Evolutionary conservation across 2,113 vertebrate genomes (phyloP).

Genomic region (Cervus canadensis): DNA sequence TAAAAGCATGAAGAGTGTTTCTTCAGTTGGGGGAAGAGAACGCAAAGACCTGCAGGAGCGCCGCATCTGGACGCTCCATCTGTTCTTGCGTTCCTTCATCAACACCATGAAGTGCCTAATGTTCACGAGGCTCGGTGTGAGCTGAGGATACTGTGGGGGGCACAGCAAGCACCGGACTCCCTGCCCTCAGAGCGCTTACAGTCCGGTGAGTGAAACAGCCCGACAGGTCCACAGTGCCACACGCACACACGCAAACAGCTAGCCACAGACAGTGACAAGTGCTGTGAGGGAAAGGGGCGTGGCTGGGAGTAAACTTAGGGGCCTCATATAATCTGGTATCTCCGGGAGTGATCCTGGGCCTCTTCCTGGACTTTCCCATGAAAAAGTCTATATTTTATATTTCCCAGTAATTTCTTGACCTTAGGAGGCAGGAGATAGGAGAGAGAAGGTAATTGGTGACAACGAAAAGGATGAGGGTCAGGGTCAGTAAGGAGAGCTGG

Average conservation of each 20-base stretch:
- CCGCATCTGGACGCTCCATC: accelerated
- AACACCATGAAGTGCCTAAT: accelerated
- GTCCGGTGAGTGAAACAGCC: not conserved
- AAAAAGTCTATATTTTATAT: not conserved
- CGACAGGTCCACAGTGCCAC: accelerated
- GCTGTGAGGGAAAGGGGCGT: too few species aligned
- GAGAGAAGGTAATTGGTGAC: not conserved
- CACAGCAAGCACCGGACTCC: not conserved
- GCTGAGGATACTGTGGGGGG: accelerated
- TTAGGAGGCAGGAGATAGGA: not conserved
- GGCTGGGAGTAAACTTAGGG: not conserved
- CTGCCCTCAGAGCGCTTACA: not conserved
- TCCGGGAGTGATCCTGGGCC: not conserved
- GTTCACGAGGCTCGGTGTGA: not conserved
- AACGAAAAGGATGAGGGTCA: not conserved
- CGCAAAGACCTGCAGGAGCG: accelerated
- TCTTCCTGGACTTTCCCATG: not conserved
- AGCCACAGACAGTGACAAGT: not conserved
- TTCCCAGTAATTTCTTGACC: not conserved
- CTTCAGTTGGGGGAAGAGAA: not conserved
- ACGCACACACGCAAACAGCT: not conserved
- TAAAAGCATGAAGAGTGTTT: slow-evolving; percentile 39
- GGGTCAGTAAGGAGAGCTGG: not conserved
- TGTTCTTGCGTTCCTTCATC: not conserved
- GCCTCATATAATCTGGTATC: accelerated